Percentiles rank a stretch among this genome's conserved stretches.
phyloP scores from a whole-genome alignment of 2,113 vertebrate species.

The Gallinago media region DNA sequence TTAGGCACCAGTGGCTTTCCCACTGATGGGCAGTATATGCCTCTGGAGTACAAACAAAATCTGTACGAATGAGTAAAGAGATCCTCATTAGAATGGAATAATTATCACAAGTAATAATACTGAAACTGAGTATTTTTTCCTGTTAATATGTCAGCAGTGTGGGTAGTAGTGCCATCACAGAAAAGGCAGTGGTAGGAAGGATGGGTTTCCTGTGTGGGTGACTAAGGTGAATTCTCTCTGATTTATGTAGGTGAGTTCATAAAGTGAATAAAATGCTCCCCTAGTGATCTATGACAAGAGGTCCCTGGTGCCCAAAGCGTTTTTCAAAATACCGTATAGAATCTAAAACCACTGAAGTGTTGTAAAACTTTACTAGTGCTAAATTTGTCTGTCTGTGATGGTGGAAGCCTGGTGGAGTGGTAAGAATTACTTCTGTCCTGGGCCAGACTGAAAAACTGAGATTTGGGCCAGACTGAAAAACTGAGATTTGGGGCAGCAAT shows the following conservation, averaged over 20 bases:
- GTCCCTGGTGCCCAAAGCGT: not conserved
- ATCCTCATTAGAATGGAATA: not conserved
- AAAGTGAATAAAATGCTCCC: not conserved
- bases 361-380: not conserved
- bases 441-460: not conserved
- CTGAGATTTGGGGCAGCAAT: not conserved
- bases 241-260: not conserved
- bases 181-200: not conserved
- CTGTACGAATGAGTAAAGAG: not conserved
- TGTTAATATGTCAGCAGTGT: not conserved
- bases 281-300: not conserved
- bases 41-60: not conserved
- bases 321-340: not conserved
- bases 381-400: not conserved
- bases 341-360: not conserved
- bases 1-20: not conserved
- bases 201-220: rapidly evolving
- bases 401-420: not conserved
- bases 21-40: not conserved
- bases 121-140: not conserved
- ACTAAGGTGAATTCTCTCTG: not conserved
- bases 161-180: not conserved
- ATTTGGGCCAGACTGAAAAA: not conserved
- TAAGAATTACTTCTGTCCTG: not conserved
- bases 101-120: not conserved